Evolutionary conservation across 2,113 vertebrate species (phyloP).

Genomic region (Eubucco bourcierii): DNA sequence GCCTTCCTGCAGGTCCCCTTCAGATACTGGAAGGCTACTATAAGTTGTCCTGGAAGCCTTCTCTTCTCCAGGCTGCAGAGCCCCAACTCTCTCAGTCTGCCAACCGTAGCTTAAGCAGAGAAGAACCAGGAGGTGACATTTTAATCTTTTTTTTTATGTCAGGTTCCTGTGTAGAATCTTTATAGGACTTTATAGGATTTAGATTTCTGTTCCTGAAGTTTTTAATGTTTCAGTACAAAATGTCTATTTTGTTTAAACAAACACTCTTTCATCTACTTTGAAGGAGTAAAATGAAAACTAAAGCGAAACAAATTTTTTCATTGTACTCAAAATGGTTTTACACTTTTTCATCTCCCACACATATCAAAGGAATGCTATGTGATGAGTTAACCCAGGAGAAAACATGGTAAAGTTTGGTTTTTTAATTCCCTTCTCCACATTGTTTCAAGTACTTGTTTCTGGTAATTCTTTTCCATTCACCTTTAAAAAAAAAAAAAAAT

Average conservation of each 20-base stretch:
- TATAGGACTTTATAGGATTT: background rate
- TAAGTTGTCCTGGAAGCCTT: too few species aligned
- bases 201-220: background rate
- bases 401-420: fast-evolving
- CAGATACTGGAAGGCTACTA: too few species aligned
- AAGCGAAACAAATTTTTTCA: background rate
- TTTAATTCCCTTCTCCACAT: background rate
- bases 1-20: too few species aligned
- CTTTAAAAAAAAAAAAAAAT: too few species aligned
- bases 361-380: background rate
- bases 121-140: background rate
- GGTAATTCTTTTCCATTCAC: background rate
- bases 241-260: background rate
- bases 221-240: background rate
- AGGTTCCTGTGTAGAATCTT: background rate
- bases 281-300: background rate
- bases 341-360: background rate
- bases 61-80: too few species aligned
- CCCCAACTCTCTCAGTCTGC: too few species aligned
- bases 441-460: background rate
- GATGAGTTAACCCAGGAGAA: background rate
- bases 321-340: background rate
- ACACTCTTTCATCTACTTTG: background rate
- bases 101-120: background rate
- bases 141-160: background rate